Evolutionary conservation across 1,140 invertebrate species (phyloP).

Genomic region (Yoshiicerus persimilis): DNA sequence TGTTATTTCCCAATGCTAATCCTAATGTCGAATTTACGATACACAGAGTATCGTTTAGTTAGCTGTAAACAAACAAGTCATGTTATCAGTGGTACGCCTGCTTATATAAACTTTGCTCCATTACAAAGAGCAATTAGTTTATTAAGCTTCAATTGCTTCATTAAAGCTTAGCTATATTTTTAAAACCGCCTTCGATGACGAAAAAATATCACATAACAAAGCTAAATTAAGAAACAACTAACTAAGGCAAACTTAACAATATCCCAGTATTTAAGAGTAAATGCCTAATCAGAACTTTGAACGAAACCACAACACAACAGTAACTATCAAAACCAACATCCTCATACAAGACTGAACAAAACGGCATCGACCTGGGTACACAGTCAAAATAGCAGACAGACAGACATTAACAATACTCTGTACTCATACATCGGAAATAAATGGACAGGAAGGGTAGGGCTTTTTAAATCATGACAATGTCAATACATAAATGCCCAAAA

Average conservation of each 20-base stretch:
- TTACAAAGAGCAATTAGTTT: background rate
- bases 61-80: background rate
- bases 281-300: too few species aligned
- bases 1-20: background rate
- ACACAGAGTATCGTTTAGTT: background rate
- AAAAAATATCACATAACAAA: background rate
- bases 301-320: background rate
- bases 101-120: background rate
- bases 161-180: background rate
- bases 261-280: too few species aligned
- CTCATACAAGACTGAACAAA: background rate
- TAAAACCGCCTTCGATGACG: background rate
- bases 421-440: background rate
- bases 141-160: background rate
- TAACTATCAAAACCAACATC: background rate
- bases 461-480: constrained; percentile 14
- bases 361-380: background rate
- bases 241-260: background rate
- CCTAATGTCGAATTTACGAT: background rate
- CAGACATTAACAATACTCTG: background rate
- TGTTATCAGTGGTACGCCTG: background rate
- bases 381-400: background rate
- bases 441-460: constrained; percentile 13
- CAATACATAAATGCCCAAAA: constrained; percentile 10
- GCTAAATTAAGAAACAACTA: background rate